A percentile compares a stretch with the other conserved stretches of the same genome.
Evolutionary conservation across 2,888 invertebrate genomes (phyloP).

Genomic region (Galerucella nymphaeae): DNA sequence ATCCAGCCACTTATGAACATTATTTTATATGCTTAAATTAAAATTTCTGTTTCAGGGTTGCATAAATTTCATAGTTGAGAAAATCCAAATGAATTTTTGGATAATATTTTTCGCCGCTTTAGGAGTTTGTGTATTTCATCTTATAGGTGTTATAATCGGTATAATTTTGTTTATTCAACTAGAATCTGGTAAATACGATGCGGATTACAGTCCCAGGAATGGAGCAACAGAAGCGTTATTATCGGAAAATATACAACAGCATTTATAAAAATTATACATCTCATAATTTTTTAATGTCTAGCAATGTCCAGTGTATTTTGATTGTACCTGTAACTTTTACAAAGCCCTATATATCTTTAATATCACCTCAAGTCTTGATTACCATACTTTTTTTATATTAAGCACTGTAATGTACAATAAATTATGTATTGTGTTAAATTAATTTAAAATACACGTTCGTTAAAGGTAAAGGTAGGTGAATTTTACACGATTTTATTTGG

Average conservation of each 20-base stretch:
- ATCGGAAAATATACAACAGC: constrained; percentile 34
- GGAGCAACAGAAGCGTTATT: constrained; percentile 47
- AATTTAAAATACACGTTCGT: background rate
- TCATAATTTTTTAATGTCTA: background rate
- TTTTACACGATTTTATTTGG: background rate
- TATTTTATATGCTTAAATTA: too few relatives aligned
- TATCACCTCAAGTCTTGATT: background rate
- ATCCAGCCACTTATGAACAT: too few relatives aligned
- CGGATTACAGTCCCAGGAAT: constrained; percentile 45
- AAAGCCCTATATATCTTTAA: too few relatives aligned
- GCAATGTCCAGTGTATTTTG: background rate
- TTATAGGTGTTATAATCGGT: constrained; percentile 48
- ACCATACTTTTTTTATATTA: background rate
- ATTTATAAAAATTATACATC: constrained; percentile 12
- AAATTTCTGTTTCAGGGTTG: constrained; percentile 48
- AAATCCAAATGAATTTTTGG: constrained; percentile 46
- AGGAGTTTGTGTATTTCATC: constrained; percentile 47
- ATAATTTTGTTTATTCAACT: constrained; percentile 49
- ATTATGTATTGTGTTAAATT: background rate
- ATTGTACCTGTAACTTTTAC: background rate
- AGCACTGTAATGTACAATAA: background rate
- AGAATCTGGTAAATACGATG: constrained; percentile 46
- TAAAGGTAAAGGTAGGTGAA: background rate
- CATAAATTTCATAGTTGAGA: constrained; percentile 38
- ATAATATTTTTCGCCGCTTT: constrained; percentile 48